Evolutionary conservation across 64 coral and sea anemone genomes (phyloP), one percentile per base, ranked within the genome.

Genomic region (Montipora sp.): DNA sequence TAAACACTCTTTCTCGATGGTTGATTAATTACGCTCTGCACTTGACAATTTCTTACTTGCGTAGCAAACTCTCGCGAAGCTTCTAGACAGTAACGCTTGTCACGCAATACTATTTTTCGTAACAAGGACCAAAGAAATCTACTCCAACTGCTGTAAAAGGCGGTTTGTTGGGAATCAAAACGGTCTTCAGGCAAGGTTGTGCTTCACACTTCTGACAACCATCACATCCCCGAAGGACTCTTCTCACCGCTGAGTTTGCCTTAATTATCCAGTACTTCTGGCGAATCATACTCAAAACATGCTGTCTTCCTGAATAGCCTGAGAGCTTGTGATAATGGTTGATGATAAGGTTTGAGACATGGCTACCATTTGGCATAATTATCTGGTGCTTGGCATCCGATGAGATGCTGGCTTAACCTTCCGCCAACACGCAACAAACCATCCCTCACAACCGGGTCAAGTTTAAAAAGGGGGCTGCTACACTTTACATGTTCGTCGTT

Each of bases 371-470:
- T 0, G 90, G 90, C 3, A 92, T 1, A 46, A 92, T 92, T 18
- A 83, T 47, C 75, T 79, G 79, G 76, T 92, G 79, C 50, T 51
- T 92, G 14, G 90, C 59, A 2, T 83, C 24, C 21, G 53, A 71
- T 7, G 80, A 15, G 13, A 83, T 72, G 21, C 8, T 53, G 14
- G 47, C 47, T 1, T 1, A 91, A 47, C 11, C 89, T 61, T 71
- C 89, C 89, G 10, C 89, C 89, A 71, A 91, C 89, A 49, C 79
- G 66, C 58, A 91, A 83, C 36, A 36, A 53, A 48, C 48, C 19
- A 14, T 91, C 79, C 5, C n/a, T 27, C 14, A 83, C 15, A 12
- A 83, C 15, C 0, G 79, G 90, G 16, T 91, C 90, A 0, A 91
- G 47, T 19, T 59, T 91, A 2, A 1, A 12, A 63, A 65, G 43